phyloP scores from a whole-genome alignment of 2,113 vertebrate species.

The Myocastor coypus region DNA sequence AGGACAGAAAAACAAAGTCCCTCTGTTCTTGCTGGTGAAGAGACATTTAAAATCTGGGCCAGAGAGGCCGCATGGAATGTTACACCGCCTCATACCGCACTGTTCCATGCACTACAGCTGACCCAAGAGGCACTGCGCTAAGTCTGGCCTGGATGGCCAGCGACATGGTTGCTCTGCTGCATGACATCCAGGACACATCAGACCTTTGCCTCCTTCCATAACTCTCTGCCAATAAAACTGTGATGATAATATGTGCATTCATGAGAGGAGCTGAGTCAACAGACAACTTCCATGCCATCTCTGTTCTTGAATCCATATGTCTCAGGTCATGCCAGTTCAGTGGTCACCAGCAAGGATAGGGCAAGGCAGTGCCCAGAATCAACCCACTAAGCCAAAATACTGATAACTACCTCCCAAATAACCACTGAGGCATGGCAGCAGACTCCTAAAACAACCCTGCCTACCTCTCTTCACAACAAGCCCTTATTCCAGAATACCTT shows the following conservation, averaged over 20 bases:
- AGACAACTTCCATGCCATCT: background rate
- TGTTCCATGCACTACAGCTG: background rate
- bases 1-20: background rate
- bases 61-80: background rate
- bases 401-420: background rate
- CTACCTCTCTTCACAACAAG: background rate
- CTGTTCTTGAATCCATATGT: background rate
- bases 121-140: background rate
- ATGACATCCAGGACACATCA: background rate
- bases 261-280: background rate
- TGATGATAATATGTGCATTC: background rate
- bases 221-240: background rate
- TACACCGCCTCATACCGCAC: background rate
- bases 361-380: background rate
- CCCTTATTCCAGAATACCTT: background rate
- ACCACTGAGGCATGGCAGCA: background rate
- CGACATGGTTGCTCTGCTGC: background rate
- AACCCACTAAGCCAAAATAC: background rate
- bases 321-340: background rate
- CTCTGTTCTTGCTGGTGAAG: background rate
- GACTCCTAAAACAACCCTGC: background rate
- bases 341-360: background rate
- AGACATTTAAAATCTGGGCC: background rate
- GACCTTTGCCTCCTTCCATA: background rate
- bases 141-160: background rate